These are phyloP conservation scores for Hippopotamus amphibius DNA, from an alignment of 2,113 vertebrate species.

Conservation along the genomic window DNA sequence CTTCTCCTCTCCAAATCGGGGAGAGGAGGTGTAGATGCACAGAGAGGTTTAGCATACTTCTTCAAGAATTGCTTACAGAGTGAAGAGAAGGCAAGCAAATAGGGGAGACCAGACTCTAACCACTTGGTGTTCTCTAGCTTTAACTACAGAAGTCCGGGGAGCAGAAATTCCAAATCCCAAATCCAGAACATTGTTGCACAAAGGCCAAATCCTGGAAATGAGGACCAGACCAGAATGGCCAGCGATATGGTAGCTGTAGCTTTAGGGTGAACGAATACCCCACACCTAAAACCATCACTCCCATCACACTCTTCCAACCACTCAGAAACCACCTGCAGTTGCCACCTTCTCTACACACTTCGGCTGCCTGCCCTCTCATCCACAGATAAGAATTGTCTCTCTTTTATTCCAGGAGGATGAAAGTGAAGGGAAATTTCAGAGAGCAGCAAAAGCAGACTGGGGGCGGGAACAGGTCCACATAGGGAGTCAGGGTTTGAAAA, in stretches of 20 bases:
- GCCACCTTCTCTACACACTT: neutral
- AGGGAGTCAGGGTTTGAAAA: conserved; percentile 73
- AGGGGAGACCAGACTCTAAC: neutral
- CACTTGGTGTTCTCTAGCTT: neutral
- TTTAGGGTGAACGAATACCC: neutral
- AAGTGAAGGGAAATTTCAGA: conserved; percentile 32
- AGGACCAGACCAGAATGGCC: neutral
- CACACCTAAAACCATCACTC: neutral
- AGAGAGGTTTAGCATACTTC: neutral
- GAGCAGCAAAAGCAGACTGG: conserved; percentile 28
- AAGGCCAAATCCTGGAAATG: neutral
- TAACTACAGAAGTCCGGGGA: conserved; percentile 10
- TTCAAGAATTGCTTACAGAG: neutral
- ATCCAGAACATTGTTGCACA: neutral
- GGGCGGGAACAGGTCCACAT: neutral
- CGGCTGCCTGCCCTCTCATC: neutral
- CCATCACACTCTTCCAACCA: neutral
- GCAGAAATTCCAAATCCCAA: conserved; percentile 44
- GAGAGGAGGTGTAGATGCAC: neutral
- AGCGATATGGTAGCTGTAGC: neutral
- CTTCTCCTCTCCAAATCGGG: neutral
- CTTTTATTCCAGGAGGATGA: conserved; percentile 44
- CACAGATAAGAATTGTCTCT: neutral
- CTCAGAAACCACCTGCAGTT: neutral
- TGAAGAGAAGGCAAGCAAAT: neutral